A percentile compares a stretch with the other conserved stretches of the same genome.
phyloP scores from a whole-genome alignment of 1,140 invertebrate genomes.

The Sipha flava region DNA sequence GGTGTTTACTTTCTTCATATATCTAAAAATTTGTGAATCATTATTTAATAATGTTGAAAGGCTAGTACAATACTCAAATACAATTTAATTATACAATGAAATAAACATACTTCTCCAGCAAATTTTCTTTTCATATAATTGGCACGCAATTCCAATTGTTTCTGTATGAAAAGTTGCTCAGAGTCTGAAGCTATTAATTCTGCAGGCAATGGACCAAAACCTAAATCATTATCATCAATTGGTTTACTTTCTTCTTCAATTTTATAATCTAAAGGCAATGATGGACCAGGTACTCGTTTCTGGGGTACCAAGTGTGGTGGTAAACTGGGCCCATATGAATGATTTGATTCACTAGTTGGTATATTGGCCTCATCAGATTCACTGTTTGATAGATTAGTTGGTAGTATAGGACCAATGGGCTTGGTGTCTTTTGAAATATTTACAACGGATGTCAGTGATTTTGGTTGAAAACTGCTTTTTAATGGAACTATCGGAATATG shows the following conservation, averaged over 20 bases:
- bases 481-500: neutral
- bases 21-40: neutral
- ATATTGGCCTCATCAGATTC: neutral
- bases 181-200: neutral
- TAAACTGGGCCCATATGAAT: slow-evolving; percentile 33
- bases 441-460: neutral
- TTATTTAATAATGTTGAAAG: neutral
- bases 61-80: neutral
- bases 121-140: slow-evolving; percentile 30
- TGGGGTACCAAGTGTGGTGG: slow-evolving; percentile 18
- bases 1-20: neutral
- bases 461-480: neutral
- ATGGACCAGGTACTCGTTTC: neutral
- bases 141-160: slow-evolving; percentile 18
- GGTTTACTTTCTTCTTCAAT: neutral
- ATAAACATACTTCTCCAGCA: slow-evolving; percentile 10
- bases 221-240: neutral
- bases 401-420: slow-evolving; percentile 31
- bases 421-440: neutral
- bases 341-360: neutral
- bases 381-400: neutral
- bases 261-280: slow-evolving; percentile 13
- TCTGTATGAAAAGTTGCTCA: neutral
- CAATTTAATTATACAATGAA: neutral
- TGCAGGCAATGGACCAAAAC: slow-evolving; percentile 31